A percentile compares a stretch with the other conserved stretches of the same genome.
phyloP scores from a whole-genome alignment of 1,140 invertebrate genomes.

The Ooceraea biroi region DNA sequence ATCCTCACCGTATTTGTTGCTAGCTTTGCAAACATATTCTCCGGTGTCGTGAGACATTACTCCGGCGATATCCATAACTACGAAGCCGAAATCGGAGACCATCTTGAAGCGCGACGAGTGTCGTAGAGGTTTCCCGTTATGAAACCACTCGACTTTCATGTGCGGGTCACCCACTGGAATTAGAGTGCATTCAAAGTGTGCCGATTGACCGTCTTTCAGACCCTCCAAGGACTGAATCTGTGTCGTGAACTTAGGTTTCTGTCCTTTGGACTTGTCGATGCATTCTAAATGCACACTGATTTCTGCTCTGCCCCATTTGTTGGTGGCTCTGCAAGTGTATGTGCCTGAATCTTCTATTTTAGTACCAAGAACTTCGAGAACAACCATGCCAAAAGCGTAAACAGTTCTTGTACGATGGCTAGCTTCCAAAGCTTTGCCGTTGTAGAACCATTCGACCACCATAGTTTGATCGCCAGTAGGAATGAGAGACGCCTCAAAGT shows the following conservation, averaged over 20 bases:
- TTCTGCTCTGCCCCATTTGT: slow-evolving; percentile 95
- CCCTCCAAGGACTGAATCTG: slow-evolving; percentile 94
- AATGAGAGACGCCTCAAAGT: slow-evolving; percentile 97
- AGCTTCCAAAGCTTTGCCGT: slow-evolving; percentile 95
- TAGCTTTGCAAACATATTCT: slow-evolving; percentile 95
- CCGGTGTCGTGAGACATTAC: slow-evolving; percentile 97
- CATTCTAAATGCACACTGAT: slow-evolving; percentile 94
- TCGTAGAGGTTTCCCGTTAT: slow-evolving; percentile 94
- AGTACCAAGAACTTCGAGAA: slow-evolving; percentile 96
- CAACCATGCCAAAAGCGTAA: slow-evolving; percentile 98
- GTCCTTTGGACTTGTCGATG: slow-evolving; percentile 93
- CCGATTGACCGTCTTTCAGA: slow-evolving; percentile 96
- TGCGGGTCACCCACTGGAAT: slow-evolving; percentile 96
- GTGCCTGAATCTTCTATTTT: slow-evolving; percentile 95
- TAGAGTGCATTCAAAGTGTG: slow-evolving; percentile 97
- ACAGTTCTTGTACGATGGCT: slow-evolving; percentile 96
- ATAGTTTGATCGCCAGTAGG: slow-evolving; percentile 98
- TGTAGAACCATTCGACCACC: slow-evolving; percentile 99
- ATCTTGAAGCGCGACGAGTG: slow-evolving; percentile 97
- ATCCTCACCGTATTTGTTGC: slow-evolving; percentile 96
- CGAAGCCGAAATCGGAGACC: slow-evolving; percentile 98
- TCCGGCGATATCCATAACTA: slow-evolving; percentile 97
- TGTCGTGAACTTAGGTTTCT: slow-evolving; percentile 95
- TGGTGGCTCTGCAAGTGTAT: slow-evolving; percentile 95
- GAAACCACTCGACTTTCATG: slow-evolving; percentile 98